Conservation (phyloP, 2,888 invertebrate species). For the Harmothoe impar region DNA sequence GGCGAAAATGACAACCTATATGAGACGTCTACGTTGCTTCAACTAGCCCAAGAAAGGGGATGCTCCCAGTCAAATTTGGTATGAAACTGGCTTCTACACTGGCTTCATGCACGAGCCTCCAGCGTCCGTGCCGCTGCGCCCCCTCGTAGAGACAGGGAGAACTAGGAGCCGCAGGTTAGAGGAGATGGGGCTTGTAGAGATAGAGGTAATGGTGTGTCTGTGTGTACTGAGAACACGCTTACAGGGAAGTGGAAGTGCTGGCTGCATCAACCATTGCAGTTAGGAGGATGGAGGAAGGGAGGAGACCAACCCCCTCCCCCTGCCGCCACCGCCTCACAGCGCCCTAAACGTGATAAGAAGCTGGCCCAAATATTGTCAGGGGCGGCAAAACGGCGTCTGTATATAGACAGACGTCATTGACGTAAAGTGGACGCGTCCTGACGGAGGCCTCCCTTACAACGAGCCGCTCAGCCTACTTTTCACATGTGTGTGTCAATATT, state of each 20-base stretch:
- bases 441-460: slow-evolving; percentile 1
- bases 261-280: slow-evolving; percentile 14
- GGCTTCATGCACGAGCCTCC: background rate
- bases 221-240: slow-evolving; percentile 9
- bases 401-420: slow-evolving; percentile 53
- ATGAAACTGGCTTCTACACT: background rate
- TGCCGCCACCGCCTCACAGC: background rate
- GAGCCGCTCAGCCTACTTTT: slow-evolving; percentile 39
- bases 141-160: background rate
- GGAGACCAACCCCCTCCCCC: background rate
- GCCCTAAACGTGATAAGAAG: slow-evolving; percentile 40
- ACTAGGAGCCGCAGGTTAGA: background rate
- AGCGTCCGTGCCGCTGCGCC: slow-evolving; percentile 22
- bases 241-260: background rate
- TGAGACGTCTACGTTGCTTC: no score
- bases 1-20: no score
- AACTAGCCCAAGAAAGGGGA: no score
- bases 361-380: slow-evolving; percentile 36
- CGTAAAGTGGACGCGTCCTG: slow-evolving; percentile 24
- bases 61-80: no score
- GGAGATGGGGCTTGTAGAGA: background rate
- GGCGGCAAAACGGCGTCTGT: slow-evolving; percentile 35
- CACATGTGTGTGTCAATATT: slow-evolving; percentile 36
- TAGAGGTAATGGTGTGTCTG: background rate
- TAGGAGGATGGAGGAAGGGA: slow-evolving; percentile 12